Evolutionary conservation across 92 coral and sea anemone species (phyloP), one percentile per base, ranked within the genome.

Genomic region (Zoanthus sansibaricus): DNA sequence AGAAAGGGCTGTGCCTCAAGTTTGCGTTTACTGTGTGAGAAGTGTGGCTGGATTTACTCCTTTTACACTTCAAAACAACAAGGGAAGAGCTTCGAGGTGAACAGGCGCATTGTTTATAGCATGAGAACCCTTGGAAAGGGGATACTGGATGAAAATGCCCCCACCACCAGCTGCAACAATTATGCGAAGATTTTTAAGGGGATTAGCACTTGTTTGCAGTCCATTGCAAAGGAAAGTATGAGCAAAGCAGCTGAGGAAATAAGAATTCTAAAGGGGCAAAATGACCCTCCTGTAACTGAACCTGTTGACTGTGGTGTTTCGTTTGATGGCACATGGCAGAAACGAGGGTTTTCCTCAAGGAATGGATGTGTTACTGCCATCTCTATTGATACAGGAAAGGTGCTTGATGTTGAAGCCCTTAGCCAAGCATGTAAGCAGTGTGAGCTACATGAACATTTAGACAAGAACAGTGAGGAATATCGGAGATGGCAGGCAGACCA

Each of bases 131-230:
- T 77, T 14, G 89, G 86, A 42, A 49, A 86, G 71, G 89, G 87
- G 45, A 82, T 17, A 72, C 92, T 56, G 32, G 79, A 87, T 91
- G 91, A 91, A 91, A 44, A 87, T 91, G 93, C 91, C 91, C 71
- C 87, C 93, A 20, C 91, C 91, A 51, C 82, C 87, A 37, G 71
- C 51, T 47, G 64, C 47, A 4, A 62, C 21, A 83, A 83, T 42
- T 83, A 91, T 86, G 72, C 64, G 6, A 76, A n/a, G 56, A 52
- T 72, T 78, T 82, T 82, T 17, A 75, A 21, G 77, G 89, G 74
- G 30, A 42, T 87, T 14, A 49, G 82, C 55, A 67, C 68, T 52
- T 83, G 87, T 59, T 66, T 87, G 46, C 75, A 82, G 66, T 5
- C 84, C 25, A 87, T 90, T 30, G 90, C 87, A 13, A 75, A 76